Evolutionary conservation across 2,888 invertebrate genomes (phyloP).

Genomic region (Lamellibrachia satsuma): DNA sequence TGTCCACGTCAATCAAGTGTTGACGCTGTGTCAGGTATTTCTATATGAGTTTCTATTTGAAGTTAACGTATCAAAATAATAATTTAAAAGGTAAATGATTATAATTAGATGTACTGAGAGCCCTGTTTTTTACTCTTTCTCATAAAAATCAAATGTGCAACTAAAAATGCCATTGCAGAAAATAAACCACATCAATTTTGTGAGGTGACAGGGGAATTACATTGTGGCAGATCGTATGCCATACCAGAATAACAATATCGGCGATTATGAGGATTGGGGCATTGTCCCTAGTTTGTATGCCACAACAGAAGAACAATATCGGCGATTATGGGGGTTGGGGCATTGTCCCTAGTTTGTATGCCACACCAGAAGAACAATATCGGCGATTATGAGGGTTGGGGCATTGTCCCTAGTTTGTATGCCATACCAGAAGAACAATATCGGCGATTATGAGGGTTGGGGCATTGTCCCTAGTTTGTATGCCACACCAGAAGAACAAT

Average conservation of each 20-base stretch:
- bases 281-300: background rate
- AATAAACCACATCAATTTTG: background rate
- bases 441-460: too few relatives aligned
- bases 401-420: too few relatives aligned
- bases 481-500: too few relatives aligned
- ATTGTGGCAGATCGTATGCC: background rate
- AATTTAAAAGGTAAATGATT: background rate
- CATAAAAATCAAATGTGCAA: background rate
- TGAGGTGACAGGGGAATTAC: background rate
- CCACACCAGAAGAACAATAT: too few relatives aligned
- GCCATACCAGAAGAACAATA: too few relatives aligned
- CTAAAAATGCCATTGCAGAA: background rate
- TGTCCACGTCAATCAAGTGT: background rate
- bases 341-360: too few relatives aligned
- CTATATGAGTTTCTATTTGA: background rate
- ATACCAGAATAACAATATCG: background rate
- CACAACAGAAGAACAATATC: background rate
- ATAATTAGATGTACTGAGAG: background rate
- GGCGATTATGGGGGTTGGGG: too few relatives aligned
- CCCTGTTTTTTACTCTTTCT: background rate
- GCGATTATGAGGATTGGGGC: background rate
- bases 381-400: too few relatives aligned
- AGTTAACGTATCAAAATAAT: background rate
- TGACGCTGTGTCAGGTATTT: background rate
- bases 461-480: too few relatives aligned